phyloP scores from a whole-genome alignment of 2,888 invertebrate genomes.

The Drosophila lutescens region DNA sequence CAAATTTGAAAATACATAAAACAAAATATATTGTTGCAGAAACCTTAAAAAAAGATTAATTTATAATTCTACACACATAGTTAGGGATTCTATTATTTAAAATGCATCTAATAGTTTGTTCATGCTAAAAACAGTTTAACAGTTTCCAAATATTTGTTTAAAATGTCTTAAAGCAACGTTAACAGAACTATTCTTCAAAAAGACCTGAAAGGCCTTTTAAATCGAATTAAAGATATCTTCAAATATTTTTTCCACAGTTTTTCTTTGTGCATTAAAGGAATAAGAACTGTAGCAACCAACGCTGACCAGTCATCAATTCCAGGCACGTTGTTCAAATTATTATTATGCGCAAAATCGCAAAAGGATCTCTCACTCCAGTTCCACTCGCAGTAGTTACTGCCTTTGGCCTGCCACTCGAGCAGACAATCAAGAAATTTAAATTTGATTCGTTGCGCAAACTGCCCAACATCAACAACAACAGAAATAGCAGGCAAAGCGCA shows the following conservation, averaged over 20 bases:
- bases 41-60: too few relatives aligned
- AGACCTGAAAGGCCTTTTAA: neutral
- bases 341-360: slow-evolving; percentile 83
- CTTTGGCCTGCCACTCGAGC: slow-evolving; percentile 71
- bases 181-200: neutral
- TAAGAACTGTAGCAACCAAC: slow-evolving; percentile 42
- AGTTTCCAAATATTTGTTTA: too few relatives aligned
- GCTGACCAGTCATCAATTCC: slow-evolving; percentile 74
- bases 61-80: too few relatives aligned
- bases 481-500: slow-evolving; percentile 53
- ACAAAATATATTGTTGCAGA: too few relatives aligned
- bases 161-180: too few relatives aligned
- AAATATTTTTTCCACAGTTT: neutral
- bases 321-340: slow-evolving; percentile 82
- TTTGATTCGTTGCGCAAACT: slow-evolving; percentile 80
- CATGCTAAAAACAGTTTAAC: too few relatives aligned
- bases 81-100: too few relatives aligned
- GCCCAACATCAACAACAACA: slow-evolving; percentile 54
- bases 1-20: too few relatives aligned
- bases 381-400: slow-evolving; percentile 50
- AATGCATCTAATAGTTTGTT: too few relatives aligned
- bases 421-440: slow-evolving; percentile 81
- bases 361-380: slow-evolving; percentile 62
- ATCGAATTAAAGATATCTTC: neutral
- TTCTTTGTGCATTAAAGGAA: slow-evolving; percentile 19